Percentiles rank a stretch among this genome's conserved stretches.
Conservation (phyloP, 2,888 invertebrate genomes). For the Epinotia brunnichana region DNA sequence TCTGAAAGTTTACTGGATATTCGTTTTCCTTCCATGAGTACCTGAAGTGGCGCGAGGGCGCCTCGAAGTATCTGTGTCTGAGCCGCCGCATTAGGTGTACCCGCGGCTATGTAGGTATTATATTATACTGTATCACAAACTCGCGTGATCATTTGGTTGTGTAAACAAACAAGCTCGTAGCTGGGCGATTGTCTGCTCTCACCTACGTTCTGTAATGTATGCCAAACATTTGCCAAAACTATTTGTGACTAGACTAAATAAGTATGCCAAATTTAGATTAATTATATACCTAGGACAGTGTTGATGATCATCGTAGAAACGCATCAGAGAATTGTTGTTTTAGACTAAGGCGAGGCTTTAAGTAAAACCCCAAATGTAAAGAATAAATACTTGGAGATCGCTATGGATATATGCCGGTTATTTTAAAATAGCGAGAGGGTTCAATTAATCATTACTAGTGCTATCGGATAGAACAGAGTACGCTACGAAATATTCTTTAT, state of each 20-base stretch:
- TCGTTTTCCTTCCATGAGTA: conserved; percentile 71
- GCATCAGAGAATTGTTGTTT: conserved; percentile 59
- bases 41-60: conserved; percentile 64
- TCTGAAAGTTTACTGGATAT: conserved; percentile 49
- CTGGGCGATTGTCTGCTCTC: conserved; percentile 54
- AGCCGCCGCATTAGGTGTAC: background rate
- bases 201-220: conserved; percentile 58
- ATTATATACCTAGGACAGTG: conserved; percentile 49
- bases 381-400: conserved; percentile 49
- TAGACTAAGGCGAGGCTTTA: conserved; percentile 62
- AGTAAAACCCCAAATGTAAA: conserved; percentile 58
- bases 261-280: conserved; percentile 57
- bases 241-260: conserved; percentile 57
- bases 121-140: conserved; percentile 66
- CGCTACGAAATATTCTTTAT: conserved; percentile 45
- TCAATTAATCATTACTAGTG: conserved; percentile 46
- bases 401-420: conserved; percentile 59
- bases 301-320: conserved; percentile 54
- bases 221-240: conserved; percentile 69
- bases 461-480: conserved; percentile 44
- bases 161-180: conserved; percentile 71
- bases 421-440: conserved; percentile 50
- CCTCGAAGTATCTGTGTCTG: conserved; percentile 49
- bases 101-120: conserved; percentile 1
- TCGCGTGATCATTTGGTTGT: conserved; percentile 82